Evolutionary conservation across 1,140 invertebrate genomes (phyloP).

Genomic region (Trypoxylus dichotomus): DNA sequence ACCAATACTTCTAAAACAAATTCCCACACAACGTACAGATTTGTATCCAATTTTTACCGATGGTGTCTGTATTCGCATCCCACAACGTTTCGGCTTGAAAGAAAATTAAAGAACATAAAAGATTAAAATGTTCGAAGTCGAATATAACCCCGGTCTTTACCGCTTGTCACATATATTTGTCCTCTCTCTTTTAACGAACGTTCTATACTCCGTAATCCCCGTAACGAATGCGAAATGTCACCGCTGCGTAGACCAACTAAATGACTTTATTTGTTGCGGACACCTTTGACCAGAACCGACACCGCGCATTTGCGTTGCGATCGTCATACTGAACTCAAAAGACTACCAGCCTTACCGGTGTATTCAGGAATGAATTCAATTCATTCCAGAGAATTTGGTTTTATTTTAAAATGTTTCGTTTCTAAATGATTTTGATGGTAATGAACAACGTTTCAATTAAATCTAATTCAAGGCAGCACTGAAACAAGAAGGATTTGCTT

Average conservation of each 20-base stretch:
- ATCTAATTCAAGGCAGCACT: too few relatives aligned
- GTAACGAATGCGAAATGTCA: conserved; percentile 28
- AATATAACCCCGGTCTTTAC: conserved; percentile 9
- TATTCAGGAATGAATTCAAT: too few relatives aligned
- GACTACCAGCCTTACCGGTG: too few relatives aligned
- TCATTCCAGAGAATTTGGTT: too few relatives aligned
- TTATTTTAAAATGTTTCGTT: too few relatives aligned
- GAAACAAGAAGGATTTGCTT: too few relatives aligned
- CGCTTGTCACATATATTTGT: conserved; percentile 24
- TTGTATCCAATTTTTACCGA: not conserved
- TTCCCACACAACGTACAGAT: not conserved
- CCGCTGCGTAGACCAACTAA: conserved; percentile 13
- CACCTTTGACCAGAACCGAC: conserved; percentile 11
- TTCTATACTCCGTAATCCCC: not conserved
- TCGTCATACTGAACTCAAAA: too few relatives aligned
- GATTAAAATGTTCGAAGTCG: conserved; percentile 20
- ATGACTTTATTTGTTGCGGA: conserved; percentile 21
- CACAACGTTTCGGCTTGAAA: not conserved
- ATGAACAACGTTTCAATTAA: too few relatives aligned
- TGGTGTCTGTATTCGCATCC: not conserved
- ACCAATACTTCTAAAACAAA: not conserved
- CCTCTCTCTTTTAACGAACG: not conserved
- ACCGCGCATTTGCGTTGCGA: too few relatives aligned
- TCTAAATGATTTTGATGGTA: too few relatives aligned
- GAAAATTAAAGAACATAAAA: conserved; percentile 17